phyloP scores from a whole-genome alignment of 2,113 vertebrate species.

The Gracilinanus agilis region DNA sequence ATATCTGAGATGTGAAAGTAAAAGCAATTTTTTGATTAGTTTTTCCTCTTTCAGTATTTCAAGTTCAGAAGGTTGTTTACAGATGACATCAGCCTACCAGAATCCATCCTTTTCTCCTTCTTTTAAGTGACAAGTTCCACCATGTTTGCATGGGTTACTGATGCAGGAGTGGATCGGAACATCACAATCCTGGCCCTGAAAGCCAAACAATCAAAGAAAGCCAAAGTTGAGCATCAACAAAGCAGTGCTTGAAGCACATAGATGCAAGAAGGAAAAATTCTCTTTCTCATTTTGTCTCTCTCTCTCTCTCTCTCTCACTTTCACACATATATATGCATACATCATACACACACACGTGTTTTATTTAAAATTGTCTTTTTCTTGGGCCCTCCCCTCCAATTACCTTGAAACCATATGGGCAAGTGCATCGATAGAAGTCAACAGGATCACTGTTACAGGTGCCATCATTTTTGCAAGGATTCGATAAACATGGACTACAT shows the following conservation, averaged over 20 bases:
- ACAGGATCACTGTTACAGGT: constrained; percentile 97
- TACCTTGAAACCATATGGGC: constrained; percentile 98
- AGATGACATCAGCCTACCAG: constrained; percentile 88
- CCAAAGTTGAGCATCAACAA: background rate
- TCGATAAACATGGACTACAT: constrained; percentile 97
- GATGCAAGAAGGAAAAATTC: background rate
- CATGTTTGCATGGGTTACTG: constrained; percentile 93
- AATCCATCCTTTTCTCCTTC: constrained; percentile 95
- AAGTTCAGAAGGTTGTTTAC: constrained; percentile 22
- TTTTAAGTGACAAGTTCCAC: constrained; percentile 96
- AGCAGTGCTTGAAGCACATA: background rate
- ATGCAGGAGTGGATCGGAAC: constrained; percentile 96
- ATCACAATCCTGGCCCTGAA: constrained; percentile 96
- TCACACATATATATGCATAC: background rate
- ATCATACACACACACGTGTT: no score
- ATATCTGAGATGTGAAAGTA: constrained; percentile 17
- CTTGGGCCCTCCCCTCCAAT: background rate
- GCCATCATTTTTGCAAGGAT: constrained; percentile 97
- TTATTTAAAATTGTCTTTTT: background rate
- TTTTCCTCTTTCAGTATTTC: background rate
- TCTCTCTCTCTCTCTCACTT: background rate
- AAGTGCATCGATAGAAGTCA: constrained; percentile 96
- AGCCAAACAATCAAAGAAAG: constrained; percentile 43
- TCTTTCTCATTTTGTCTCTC: background rate
- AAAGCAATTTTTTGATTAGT: constrained; percentile 26